phyloP scores from a whole-genome alignment of 2,113 vertebrate genomes.

The Chrysemys picta region DNA sequence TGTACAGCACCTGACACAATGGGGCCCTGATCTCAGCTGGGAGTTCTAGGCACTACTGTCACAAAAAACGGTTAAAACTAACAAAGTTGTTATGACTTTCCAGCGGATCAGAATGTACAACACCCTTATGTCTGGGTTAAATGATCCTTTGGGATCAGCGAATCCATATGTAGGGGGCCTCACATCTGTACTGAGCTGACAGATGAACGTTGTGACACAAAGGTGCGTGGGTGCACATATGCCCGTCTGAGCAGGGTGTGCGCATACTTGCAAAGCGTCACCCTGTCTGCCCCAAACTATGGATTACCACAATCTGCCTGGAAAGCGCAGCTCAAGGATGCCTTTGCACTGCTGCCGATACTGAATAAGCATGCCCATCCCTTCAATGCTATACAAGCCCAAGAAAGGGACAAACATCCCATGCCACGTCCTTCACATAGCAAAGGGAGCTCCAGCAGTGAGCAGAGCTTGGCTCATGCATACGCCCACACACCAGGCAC shows the following conservation, averaged over 20 bases:
- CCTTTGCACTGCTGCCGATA: background rate
- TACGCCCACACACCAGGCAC: constrained; percentile 8
- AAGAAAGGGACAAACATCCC: background rate
- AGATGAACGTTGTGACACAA: background rate
- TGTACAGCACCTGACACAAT: background rate
- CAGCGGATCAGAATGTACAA: background rate
- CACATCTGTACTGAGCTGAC: background rate
- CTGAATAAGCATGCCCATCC: background rate
- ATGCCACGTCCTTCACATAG: background rate
- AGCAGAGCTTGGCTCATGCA: fast-evolving
- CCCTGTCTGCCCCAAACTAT: background rate
- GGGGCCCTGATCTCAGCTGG: background rate
- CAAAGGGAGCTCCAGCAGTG: background rate
- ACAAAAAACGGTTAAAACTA: background rate
- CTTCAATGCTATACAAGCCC: background rate
- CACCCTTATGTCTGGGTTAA: background rate
- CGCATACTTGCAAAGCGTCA: background rate
- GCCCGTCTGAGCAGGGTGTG: background rate
- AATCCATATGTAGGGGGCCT: too few species aligned
- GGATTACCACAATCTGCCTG: background rate
- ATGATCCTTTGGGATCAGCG: background rate
- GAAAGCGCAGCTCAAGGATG: background rate
- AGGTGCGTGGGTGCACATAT: background rate
- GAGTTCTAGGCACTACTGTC: background rate
- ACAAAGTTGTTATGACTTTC: background rate